Evolutionary conservation across 2,797 vertebrate genomes (phyloP).

Genomic region (Schizothorax lantsangensis): DNA sequence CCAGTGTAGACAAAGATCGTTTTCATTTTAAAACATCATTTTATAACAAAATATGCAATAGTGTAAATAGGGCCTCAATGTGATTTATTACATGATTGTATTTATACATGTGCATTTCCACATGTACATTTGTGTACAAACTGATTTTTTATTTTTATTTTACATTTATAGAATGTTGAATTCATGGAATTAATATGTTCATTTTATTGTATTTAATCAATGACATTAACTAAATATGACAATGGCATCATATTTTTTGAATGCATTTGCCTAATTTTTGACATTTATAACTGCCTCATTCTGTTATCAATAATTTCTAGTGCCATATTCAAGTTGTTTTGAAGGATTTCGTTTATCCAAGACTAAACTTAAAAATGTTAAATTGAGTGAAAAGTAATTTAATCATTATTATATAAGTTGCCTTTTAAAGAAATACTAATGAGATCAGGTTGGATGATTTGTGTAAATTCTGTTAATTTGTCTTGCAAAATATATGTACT

Average conservation of each 20-base stretch:
- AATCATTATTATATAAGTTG: not conserved
- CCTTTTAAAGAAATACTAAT: too few relatives aligned
- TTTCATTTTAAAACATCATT: too few relatives aligned
- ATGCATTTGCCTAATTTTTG: not conserved
- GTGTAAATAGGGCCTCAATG: not conserved
- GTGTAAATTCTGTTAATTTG: not conserved
- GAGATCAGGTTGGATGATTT: not conserved
- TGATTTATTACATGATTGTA: not conserved
- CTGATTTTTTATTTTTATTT: not conserved
- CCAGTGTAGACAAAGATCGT: too few relatives aligned
- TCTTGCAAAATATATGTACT: not conserved
- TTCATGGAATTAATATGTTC: not conserved
- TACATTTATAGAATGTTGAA: not conserved
- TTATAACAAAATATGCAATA: not conserved
- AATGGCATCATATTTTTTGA: not conserved
- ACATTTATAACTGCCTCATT: not conserved
- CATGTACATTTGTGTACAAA: too few relatives aligned
- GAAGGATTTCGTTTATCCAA: not conserved
- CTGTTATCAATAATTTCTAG: not conserved
- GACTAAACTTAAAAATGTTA: not conserved
- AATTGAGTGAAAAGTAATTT: not conserved
- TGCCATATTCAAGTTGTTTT: not conserved
- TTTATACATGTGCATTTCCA: not conserved
- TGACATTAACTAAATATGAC: not conserved
- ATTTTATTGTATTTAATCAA: not conserved